Evolutionary conservation across 2,797 vertebrate species (phyloP).

Genomic region (Onychomys torridus): DNA sequence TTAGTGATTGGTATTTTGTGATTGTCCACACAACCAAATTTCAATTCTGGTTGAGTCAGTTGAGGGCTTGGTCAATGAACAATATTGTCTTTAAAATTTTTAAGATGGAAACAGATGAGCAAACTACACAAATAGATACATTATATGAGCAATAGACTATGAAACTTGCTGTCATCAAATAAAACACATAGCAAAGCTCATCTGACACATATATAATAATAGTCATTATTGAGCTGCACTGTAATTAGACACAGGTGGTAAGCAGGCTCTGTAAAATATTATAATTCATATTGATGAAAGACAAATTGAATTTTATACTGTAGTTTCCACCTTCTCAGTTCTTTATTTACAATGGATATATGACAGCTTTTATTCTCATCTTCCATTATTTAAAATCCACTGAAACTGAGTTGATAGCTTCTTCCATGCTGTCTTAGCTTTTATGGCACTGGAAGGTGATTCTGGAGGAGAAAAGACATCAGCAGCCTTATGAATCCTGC

Average conservation of each 20-base stretch:
- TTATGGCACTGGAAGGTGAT: background rate
- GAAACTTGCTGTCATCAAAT: constrained; percentile 51
- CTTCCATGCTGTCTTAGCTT: background rate
- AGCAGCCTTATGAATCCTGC: background rate
- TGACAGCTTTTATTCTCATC: background rate
- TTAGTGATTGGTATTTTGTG: background rate
- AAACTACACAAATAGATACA: constrained; percentile 3
- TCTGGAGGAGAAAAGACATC: background rate
- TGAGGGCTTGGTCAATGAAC: background rate
- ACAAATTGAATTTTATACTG: background rate
- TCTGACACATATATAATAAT: constrained; percentile 7
- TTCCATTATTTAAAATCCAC: constrained; percentile 32
- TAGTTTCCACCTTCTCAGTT: constrained; percentile 29
- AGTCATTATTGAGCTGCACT: background rate
- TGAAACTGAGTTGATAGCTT: background rate
- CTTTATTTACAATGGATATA: constrained; percentile 42
- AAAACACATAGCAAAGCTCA: constrained; percentile 60
- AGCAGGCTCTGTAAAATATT: constrained; percentile 40
- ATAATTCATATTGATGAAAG: constrained; percentile 10
- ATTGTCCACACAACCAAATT: background rate
- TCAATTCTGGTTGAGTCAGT: background rate
- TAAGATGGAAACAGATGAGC: constrained; percentile 39
- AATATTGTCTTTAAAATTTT: constrained; percentile 38
- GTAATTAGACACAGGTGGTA: constrained; percentile 27
- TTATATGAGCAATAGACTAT: background rate